Base-by-base conservation (phyloP, 92 coral and sea anemone genomes). In the Desmophyllum pertusum region DNA sequence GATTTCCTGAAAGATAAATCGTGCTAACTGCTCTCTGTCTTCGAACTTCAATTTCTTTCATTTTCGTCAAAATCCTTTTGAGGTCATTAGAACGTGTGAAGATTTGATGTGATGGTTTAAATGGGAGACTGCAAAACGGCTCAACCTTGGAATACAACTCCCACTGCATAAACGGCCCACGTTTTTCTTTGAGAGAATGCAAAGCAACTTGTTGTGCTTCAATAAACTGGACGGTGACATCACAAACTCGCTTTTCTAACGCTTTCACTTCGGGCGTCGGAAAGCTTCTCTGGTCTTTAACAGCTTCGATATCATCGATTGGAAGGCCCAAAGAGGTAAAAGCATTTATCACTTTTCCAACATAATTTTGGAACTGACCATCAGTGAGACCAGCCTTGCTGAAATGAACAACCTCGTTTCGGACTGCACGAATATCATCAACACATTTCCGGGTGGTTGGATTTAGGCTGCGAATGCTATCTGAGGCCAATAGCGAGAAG, bases 51-150 rank as follows among this genome's bases (percentile, higher is more conserved):
- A 79, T 73, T 13, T 61, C 67, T n/a, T 36, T 57, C 59, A 87
- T 55, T 57, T 80, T 59, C 23, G 21, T 25, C 23, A 30, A 52
- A 35, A 87, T 48, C 14, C 63, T 64, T 14, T 57, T 14, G 57
- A 81, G 38, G 73, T 87, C 86, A 31, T 31, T 67, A 43, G 29
- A 25, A 50, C 90, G 85, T 11, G 37, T 61, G n/a, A 69, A 74
- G 66, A 77, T 35, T 33, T 30, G 71, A 39, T 87, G 86, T 18
- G 86, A 48, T 35, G 90, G 81, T 14, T 46, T 51, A 15, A 63
- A 83, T 5, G 90, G 39, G 4, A 87, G 73, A 21, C 61, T 37
- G 45, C 90, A 87, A 50, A 87, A 87, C 19, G 90, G 35, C 46
- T 9, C 53, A 23, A 30, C 17, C 65, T 48, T 51, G 42, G 41